Percentiles rank a stretch among this genome's conserved stretches.
These are phyloP conservation scores for Noctua fimbriata DNA, from an alignment of 2,888 invertebrate genomes.

Conservation along the genomic window DNA sequence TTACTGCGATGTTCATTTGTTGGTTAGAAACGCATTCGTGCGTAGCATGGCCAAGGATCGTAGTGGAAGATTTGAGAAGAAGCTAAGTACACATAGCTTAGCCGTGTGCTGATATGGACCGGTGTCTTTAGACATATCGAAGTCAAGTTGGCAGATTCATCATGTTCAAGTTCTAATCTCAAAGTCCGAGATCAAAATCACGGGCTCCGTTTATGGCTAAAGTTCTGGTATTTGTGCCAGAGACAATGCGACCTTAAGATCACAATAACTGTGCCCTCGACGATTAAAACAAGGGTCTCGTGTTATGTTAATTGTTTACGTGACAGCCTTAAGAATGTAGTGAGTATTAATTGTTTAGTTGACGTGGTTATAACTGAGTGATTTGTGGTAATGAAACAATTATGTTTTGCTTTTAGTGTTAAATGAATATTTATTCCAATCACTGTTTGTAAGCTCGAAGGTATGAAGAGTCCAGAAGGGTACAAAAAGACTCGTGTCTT, in stretches of 20 bases:
- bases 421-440: neutral
- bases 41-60: neutral
- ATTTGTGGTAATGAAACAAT: conserved; percentile 24
- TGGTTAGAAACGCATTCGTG: neutral
- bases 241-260: conserved; percentile 76
- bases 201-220: conserved; percentile 78
- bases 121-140: conserved; percentile 32
- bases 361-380: conserved; percentile 50
- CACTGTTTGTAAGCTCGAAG: neutral
- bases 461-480: neutral
- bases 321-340: conserved; percentile 67
- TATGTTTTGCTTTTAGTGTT: conserved; percentile 7
- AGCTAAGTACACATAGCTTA: neutral
- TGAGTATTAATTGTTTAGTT: conserved; percentile 51
- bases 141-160: conserved; percentile 60
- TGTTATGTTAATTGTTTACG: conserved; percentile 81
- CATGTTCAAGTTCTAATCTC: conserved; percentile 66
- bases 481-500: neutral
- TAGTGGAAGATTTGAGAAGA: neutral
- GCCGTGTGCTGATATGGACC: neutral
- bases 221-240: conserved; percentile 79
- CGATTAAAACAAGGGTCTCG: conserved; percentile 74
- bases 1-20: neutral
- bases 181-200: conserved; percentile 72
- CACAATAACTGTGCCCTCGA: conserved; percentile 70